Conservation (phyloP, 2,888 invertebrate genomes). For the Drosophila pseudotalamancana region DNA sequence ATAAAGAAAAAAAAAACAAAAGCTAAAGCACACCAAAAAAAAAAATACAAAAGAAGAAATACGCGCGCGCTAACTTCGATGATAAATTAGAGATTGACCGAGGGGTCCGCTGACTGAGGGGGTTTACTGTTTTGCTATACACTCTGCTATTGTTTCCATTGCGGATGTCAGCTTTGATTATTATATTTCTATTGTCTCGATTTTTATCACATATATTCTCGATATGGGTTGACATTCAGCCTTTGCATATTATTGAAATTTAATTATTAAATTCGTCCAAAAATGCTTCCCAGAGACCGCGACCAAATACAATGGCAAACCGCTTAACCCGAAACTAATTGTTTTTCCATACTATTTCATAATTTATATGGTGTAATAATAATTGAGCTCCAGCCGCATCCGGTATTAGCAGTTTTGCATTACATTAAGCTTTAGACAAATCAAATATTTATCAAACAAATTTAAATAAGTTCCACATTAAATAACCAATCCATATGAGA, state of each 20-base stretch:
- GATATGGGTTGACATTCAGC: slow-evolving; percentile 27
- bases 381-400: slow-evolving; percentile 70
- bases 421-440: slow-evolving; percentile 46
- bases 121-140: slow-evolving; percentile 4
- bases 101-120: neutral
- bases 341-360: slow-evolving; percentile 61
- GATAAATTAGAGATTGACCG: slow-evolving; percentile 56
- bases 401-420: slow-evolving; percentile 53
- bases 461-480: slow-evolving; percentile 27
- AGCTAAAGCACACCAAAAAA: too few relatives aligned
- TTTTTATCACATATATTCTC: neutral
- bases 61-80: slow-evolving; percentile 47
- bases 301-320: slow-evolving; percentile 34
- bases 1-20: slow-evolving; percentile 23
- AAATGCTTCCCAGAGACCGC: slow-evolving; percentile 19
- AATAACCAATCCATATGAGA: slow-evolving; percentile 3
- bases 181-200: slow-evolving; percentile 33
- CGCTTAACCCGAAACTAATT: slow-evolving; percentile 73
- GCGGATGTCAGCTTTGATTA: slow-evolving; percentile 72
- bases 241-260: slow-evolving; percentile 29
- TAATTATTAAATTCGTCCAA: slow-evolving; percentile 18
- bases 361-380: slow-evolving; percentile 70
- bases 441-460: slow-evolving; percentile 61
- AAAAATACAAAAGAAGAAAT: slow-evolving; percentile 19
- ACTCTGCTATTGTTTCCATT: slow-evolving; percentile 61